Evolutionary conservation across 1,140 invertebrate species (phyloP).

Genomic region (Galleria mellonella): DNA sequence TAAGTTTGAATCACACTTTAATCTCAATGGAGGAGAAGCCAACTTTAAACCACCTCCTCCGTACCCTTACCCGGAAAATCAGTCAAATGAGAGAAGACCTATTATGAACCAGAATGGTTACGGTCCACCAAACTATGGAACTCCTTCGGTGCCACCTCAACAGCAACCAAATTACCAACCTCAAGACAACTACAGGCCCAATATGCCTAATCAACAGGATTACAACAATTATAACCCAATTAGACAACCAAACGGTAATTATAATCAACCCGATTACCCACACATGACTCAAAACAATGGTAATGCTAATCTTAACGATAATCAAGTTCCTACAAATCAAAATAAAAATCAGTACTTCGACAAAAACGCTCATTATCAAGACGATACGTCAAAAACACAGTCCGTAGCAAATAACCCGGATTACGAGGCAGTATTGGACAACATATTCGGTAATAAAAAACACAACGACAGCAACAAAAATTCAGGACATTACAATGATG

Average conservation of each 20-base stretch:
- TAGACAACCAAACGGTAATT: neutral
- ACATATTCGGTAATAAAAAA: neutral
- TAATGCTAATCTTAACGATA: neutral
- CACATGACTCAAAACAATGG: slow-evolving; percentile 7
- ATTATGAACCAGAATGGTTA: neutral
- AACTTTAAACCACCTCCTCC: too few relatives aligned
- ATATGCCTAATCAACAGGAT: too few relatives aligned
- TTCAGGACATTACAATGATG: neutral
- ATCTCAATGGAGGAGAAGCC: too few relatives aligned
- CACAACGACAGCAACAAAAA: slow-evolving; percentile 3
- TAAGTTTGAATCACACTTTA: too few relatives aligned
- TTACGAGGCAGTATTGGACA: neutral
- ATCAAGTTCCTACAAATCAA: neutral
- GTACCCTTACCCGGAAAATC: too few relatives aligned
- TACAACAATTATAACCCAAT: too few relatives aligned
- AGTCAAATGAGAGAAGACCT: too few relatives aligned
- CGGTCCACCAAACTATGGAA: neutral
- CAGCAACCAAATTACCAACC: neutral
- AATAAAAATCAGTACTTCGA: too few relatives aligned
- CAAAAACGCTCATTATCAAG: too few relatives aligned
- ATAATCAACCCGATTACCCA: slow-evolving; percentile 3
- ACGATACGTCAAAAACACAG: neutral
- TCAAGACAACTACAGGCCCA: neutral
- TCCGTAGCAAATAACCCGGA: neutral
- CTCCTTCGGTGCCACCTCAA: too few relatives aligned